These are phyloP conservation scores for Drepana arcuata DNA, from an alignment of 1,140 invertebrate genomes.

Conservation along the genomic window DNA sequence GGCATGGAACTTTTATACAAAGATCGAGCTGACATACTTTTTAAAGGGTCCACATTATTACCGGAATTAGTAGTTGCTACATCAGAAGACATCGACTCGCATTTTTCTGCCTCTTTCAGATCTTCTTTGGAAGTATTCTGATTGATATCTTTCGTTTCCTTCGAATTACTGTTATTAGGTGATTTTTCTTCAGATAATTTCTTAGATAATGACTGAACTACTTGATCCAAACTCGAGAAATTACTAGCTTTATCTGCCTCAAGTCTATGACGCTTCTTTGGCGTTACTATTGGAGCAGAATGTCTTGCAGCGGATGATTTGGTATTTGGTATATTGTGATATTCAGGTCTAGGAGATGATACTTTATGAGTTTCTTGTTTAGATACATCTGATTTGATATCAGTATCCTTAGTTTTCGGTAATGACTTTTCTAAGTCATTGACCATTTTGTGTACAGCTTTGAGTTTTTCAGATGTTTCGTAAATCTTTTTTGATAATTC, in stretches of 20 bases:
- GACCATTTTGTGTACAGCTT: slow-evolving; percentile 68
- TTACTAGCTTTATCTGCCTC: slow-evolving; percentile 55
- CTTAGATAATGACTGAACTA: slow-evolving; percentile 65
- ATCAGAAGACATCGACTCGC: slow-evolving; percentile 24
- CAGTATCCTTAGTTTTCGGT: slow-evolving; percentile 59
- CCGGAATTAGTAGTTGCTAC: slow-evolving; percentile 42
- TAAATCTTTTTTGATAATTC: slow-evolving; percentile 69
- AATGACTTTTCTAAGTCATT: slow-evolving; percentile 65
- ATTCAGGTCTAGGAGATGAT: slow-evolving; percentile 51
- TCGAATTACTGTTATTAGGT: slow-evolving; percentile 14
- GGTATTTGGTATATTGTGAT: too few species aligned
- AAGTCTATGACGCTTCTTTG: slow-evolving; percentile 73
- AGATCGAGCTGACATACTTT: slow-evolving; percentile 57
- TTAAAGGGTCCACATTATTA: slow-evolving; percentile 44
- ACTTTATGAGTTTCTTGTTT: slow-evolving; percentile 47
- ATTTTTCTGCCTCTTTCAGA: slow-evolving; percentile 28
- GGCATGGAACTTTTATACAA: slow-evolving; percentile 61
- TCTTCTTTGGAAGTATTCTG: slow-evolving; percentile 39
- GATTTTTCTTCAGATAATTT: slow-evolving; percentile 63
- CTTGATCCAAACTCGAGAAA: slow-evolving; percentile 51
- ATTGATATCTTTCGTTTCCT: slow-evolving; percentile 38
- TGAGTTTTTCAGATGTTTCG: slow-evolving; percentile 67
- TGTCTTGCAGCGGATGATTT: slow-evolving; percentile 51
- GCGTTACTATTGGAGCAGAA: slow-evolving; percentile 64
- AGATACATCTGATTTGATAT: slow-evolving; percentile 33